These are phyloP conservation scores for Cordilura impudica DNA, from an alignment of 2,888 invertebrate genomes.

Conservation along the genomic window DNA sequence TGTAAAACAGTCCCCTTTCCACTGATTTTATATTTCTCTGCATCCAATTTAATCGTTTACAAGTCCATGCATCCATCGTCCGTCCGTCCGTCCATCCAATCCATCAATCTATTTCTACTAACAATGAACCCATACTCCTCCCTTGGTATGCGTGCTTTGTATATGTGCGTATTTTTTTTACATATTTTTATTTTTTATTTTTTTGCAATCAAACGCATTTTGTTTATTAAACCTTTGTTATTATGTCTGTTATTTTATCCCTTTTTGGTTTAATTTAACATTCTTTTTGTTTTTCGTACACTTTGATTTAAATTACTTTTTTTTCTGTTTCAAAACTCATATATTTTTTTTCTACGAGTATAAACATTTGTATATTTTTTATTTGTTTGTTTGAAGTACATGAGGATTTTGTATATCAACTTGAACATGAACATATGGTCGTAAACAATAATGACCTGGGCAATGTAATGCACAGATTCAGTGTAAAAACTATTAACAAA, in stretches of 20 bases:
- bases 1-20: conserved; percentile 47
- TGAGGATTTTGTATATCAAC: conserved; percentile 48
- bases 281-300: conserved; percentile 40
- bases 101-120: conserved; percentile 45
- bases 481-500: conserved; percentile 39
- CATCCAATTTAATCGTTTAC: conserved; percentile 57
- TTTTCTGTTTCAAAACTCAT: conserved; percentile 23
- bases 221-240: conserved; percentile 58
- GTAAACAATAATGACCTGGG: conserved; percentile 45
- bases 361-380: conserved; percentile 41
- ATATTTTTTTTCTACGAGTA: conserved; percentile 31
- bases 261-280: conserved; percentile 59
- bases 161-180: conserved; percentile 52
- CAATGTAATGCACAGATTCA: conserved; percentile 46
- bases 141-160: conserved; percentile 42
- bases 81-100: conserved; percentile 24
- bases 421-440: conserved; percentile 7
- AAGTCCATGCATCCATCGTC: conserved; percentile 43
- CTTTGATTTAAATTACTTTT: conserved; percentile 56
- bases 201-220: conserved; percentile 61
- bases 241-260: conserved; percentile 60
- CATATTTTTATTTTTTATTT: conserved; percentile 44
- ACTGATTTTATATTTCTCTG: conserved; percentile 50
- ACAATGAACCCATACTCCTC: conserved; percentile 58
- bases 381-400: conserved; percentile 23